Conservation (phyloP, 1,140 invertebrate genomes). For the Anoplolepis gracilipes region DNA sequence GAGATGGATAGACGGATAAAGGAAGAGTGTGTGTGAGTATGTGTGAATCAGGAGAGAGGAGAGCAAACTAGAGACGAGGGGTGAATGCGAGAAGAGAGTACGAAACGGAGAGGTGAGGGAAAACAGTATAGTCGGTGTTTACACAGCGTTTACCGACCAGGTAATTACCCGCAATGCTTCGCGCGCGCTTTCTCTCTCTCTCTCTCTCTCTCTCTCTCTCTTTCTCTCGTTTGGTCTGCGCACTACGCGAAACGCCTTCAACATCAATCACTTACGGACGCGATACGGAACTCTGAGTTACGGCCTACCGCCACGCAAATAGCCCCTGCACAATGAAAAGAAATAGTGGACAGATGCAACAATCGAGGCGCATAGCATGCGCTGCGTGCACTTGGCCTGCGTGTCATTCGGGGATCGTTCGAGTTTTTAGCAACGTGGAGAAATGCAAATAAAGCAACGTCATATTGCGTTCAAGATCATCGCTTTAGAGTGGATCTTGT, state of each 20-base stretch:
- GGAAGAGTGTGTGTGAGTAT: neutral
- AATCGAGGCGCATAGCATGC: neutral
- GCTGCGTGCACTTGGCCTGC: neutral
- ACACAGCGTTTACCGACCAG: conserved; percentile 71
- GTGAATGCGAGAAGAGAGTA: conserved; percentile 35
- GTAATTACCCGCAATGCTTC: conserved; percentile 71
- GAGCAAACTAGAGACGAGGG: conserved; percentile 41
- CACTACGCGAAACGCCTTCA: conserved; percentile 69
- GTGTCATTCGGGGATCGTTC: neutral
- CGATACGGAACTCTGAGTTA: conserved; percentile 64
- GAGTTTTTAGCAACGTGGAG: neutral
- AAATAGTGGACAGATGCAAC: conserved; percentile 16
- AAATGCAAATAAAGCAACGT: neutral
- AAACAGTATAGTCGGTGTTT: conserved; percentile 66
- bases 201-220: neutral
- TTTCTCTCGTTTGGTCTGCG: conserved; percentile 13
- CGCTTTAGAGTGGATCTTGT: neutral
- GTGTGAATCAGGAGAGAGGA: neutral
- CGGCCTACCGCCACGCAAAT: conserved; percentile 67
- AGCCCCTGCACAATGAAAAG: neutral
- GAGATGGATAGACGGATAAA: conserved; percentile 50
- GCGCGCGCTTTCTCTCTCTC: conserved; percentile 6
- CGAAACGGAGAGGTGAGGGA: conserved; percentile 51
- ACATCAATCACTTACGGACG: conserved; percentile 73
- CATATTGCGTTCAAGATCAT: conserved; percentile 13